phyloP scores from a whole-genome alignment of 1,140 invertebrate species.

The Anadara kagoshimensis region DNA sequence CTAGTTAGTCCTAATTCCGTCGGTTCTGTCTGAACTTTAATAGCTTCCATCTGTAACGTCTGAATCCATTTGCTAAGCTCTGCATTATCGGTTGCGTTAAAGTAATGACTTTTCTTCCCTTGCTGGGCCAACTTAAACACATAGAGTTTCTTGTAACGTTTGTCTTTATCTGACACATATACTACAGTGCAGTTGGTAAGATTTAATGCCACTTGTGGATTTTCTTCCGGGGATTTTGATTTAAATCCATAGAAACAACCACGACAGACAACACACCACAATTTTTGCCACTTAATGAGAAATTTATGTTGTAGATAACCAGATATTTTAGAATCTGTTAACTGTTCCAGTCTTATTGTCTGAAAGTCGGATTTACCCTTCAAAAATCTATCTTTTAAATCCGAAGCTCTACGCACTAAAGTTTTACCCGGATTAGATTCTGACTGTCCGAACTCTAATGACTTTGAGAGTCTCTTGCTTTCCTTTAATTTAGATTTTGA shows the following conservation, averaged over 20 bases:
- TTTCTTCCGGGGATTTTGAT: constrained; percentile 45
- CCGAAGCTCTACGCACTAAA: constrained; percentile 50
- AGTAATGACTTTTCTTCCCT: constrained; percentile 52
- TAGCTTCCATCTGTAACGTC: constrained; percentile 56
- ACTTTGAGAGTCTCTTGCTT: constrained; percentile 33
- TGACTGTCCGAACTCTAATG: constrained; percentile 42
- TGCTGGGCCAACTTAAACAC: constrained; percentile 58
- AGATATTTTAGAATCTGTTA: constrained; percentile 43
- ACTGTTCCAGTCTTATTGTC: constrained; percentile 44
- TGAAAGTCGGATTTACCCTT: constrained; percentile 27
- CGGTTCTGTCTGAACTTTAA: constrained; percentile 35
- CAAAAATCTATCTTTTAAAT: constrained; percentile 58
- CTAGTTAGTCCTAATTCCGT: not conserved
- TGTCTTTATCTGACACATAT: constrained; percentile 49
- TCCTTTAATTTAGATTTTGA: not conserved
- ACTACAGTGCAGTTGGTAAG: constrained; percentile 48
- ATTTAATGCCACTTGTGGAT: constrained; percentile 41
- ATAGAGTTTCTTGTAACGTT: constrained; percentile 47
- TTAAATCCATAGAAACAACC: constrained; percentile 63
- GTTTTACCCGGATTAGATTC: constrained; percentile 42
- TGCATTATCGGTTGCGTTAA: constrained; percentile 47
- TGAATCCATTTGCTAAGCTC: constrained; percentile 56
- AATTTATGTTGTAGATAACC: constrained; percentile 53
- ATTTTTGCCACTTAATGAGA: constrained; percentile 53
- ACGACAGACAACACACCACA: constrained; percentile 56